phyloP scores from a whole-genome alignment of 2,888 invertebrate genomes.

The Tanytarsus gracilentus region DNA sequence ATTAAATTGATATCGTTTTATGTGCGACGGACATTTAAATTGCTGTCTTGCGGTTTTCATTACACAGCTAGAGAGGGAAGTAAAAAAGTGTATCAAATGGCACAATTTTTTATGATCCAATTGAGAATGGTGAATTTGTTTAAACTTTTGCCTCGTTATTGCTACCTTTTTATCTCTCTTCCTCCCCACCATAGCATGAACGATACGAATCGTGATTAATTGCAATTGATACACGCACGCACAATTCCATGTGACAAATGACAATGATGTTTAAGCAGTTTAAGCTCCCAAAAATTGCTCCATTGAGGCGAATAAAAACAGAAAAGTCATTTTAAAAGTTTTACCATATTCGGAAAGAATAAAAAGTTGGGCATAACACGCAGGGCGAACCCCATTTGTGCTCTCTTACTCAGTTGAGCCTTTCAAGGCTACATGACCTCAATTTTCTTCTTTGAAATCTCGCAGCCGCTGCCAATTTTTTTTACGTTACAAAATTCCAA shows the following conservation, averaged over 20 bases:
- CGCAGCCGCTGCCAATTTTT: too few species aligned
- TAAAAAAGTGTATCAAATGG: neutral
- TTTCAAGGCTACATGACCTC: neutral
- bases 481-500: too few species aligned
- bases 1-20: too few species aligned
- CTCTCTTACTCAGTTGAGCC: neutral
- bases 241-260: neutral
- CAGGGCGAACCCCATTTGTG: neutral
- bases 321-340: neutral
- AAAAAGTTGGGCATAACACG: neutral
- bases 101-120: neutral
- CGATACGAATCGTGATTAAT: conserved; percentile 12
- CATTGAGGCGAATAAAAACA: conserved; percentile 18
- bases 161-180: neutral
- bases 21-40: too few species aligned
- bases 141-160: too few species aligned
- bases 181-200: neutral
- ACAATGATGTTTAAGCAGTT: conserved; percentile 2
- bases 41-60: too few species aligned
- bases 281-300: conserved; percentile 20
- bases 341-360: neutral
- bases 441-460: neutral
- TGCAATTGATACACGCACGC: neutral
- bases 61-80: too few species aligned
- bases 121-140: neutral